Conservation (phyloP, 2,888 invertebrate genomes). For the Malthinus seriepunctatus region DNA sequence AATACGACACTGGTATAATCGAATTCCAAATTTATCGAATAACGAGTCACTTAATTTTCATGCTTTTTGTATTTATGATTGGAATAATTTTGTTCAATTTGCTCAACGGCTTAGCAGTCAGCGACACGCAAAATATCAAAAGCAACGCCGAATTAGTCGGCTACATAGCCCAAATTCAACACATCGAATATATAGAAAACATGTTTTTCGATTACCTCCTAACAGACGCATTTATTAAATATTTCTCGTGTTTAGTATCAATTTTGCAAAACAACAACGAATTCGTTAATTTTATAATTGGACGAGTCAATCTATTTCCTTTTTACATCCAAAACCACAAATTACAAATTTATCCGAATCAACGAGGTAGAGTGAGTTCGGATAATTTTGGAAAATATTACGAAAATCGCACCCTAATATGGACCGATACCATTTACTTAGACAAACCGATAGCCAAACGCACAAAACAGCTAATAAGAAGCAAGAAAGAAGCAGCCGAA, state of each 20-base stretch:
- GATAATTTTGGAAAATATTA: slow-evolving; percentile 52
- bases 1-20: slow-evolving; percentile 81
- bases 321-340: slow-evolving; percentile 65
- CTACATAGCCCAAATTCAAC: slow-evolving; percentile 70
- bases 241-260: slow-evolving; percentile 59
- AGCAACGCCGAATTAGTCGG: slow-evolving; percentile 79
- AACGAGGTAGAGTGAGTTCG: slow-evolving; percentile 61
- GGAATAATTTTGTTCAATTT: slow-evolving; percentile 83
- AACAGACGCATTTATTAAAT: slow-evolving; percentile 30
- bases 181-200: slow-evolving; percentile 75
- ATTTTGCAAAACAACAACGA: slow-evolving; percentile 51
- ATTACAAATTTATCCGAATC: slow-evolving; percentile 69
- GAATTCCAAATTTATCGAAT: slow-evolving; percentile 71
- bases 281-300: slow-evolving; percentile 59
- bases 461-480: slow-evolving; percentile 42
- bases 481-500: slow-evolving; percentile 28
- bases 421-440: slow-evolving; percentile 29
- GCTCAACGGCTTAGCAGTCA: slow-evolving; percentile 83
- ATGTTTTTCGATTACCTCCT: slow-evolving; percentile 65
- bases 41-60: slow-evolving; percentile 75
- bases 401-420: slow-evolving; percentile 9
- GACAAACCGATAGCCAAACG: slow-evolving; percentile 44
- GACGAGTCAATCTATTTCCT: slow-evolving; percentile 69
- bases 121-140: slow-evolving; percentile 78
- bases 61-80: slow-evolving; percentile 80